Evolutionary conservation across 2,888 invertebrate species (phyloP), one percentile per base, ranked within the genome.

Genomic region (Drosophila borborema): DNA sequence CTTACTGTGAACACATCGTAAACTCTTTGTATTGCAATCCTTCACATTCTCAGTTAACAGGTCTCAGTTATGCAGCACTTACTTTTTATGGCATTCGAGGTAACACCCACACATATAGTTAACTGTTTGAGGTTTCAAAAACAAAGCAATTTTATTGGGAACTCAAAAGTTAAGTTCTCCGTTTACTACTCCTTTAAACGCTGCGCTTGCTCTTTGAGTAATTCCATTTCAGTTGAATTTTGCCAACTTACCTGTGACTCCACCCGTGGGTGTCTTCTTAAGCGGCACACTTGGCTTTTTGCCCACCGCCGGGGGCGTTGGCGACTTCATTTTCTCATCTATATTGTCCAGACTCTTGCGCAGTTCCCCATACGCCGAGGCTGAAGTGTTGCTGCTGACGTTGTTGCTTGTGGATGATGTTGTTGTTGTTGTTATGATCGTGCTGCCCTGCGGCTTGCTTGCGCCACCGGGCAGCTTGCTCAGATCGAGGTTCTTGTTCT

Each of bases 251-350:
- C 92, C 85, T 38, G 95, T 94, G 9, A 95, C 95, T 0, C 69
- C 67, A 4, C 87, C 89, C n/a, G 96, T 95, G 1, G 96, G 95
- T 64, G 95, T 95, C 85, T 96, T 96, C 92, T 96, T 96, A 45
- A 95, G 93, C 77, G 96, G 95, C 90, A 96, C 94, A 56, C 94
- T 93, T 10, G 96, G 96, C 92, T 96, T 96, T 81, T 95, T 94
- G 56, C 93, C 93, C 46, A 94, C 92, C 74, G 94, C 91, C 38
- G 94, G 94, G n/a, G 94, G 94, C 45, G 94, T 93, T 68, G 92
- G 92, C 12, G 91, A 91, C 77, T 93, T 91, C 65, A 92, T 86
- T 81, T 93, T 91, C 55, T 93, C 93, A 80, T 94, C 93, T 75
- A 92, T 76, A 77, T 86, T 93, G 72, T 93, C 93, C 71, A 92